phyloP scores from a whole-genome alignment of 2,888 invertebrate genomes.

The Drosophila nigricruria region DNA sequence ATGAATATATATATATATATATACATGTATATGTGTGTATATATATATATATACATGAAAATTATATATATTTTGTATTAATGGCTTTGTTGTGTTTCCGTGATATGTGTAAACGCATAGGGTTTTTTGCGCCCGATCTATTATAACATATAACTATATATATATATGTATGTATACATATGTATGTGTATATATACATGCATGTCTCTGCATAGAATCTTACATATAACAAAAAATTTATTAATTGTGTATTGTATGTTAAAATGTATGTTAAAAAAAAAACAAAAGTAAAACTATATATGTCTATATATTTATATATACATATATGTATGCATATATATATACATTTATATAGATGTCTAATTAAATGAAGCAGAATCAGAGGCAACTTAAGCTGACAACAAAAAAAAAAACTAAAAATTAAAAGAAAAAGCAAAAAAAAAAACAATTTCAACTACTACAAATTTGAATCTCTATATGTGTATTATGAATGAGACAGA shows the following conservation, averaged over 20 bases:
- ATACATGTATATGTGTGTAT: conserved; percentile 19
- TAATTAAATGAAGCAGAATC: conserved; percentile 28
- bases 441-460: conserved; percentile 54
- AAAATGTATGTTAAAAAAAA: conserved; percentile 44
- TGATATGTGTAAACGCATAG: conserved; percentile 80
- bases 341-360: conserved; percentile 28
- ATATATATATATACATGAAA: conserved; percentile 44
- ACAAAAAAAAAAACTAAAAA: conserved; percentile 20
- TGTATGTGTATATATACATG: conserved; percentile 7
- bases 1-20: conserved; percentile 29
- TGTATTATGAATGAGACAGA: conserved; percentile 19
- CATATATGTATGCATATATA: conserved; percentile 19
- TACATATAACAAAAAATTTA: conserved; percentile 50
- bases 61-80: conserved; percentile 57
- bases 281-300: not conserved
- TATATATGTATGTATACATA: not conserved
- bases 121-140: conserved; percentile 39
- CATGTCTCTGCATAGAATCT: not conserved
- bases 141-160: conserved; percentile 1
- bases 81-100: conserved; percentile 81
- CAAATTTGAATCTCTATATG: conserved; percentile 60
- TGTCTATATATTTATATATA: conserved; percentile 23
- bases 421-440: conserved; percentile 16
- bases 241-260: conserved; percentile 67
- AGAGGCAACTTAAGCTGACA: conserved; percentile 24